A percentile compares a stretch with the other conserved stretches of the same genome.
Conservation (phyloP, 2,797 vertebrate species). For the Falco berigora region DNA sequence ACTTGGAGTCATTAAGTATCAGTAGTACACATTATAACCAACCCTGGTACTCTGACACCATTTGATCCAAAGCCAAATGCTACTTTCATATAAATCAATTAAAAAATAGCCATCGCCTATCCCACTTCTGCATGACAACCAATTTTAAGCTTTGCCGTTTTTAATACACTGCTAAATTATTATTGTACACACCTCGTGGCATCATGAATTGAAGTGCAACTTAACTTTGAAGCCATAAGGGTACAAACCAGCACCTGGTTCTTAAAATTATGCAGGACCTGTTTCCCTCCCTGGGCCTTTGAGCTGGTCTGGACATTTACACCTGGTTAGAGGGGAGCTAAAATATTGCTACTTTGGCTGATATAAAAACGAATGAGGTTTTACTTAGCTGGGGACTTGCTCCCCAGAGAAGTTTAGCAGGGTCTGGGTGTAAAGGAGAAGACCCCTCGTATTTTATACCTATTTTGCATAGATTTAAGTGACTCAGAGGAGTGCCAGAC, state of each 20-base stretch:
- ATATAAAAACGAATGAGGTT: background rate
- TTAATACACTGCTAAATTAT: conserved; percentile 19
- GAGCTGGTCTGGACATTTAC: background rate
- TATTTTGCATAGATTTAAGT: background rate
- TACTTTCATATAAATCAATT: background rate
- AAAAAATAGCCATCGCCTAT: background rate
- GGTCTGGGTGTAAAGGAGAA: background rate
- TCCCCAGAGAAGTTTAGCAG: background rate
- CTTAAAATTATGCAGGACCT: background rate
- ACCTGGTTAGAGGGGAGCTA: background rate
- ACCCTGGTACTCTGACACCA: background rate
- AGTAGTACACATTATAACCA: background rate
- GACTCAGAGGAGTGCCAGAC: background rate
- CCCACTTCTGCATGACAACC: background rate
- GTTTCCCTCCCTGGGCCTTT: background rate
- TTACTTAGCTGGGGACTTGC: background rate
- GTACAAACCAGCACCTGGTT: conserved; percentile 37
- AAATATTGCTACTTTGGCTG: background rate
- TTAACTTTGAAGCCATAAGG: conserved; percentile 68
- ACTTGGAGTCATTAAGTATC: background rate
- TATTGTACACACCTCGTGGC: background rate
- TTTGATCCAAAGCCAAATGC: background rate
- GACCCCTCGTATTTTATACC: background rate
- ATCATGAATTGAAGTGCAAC: conserved; percentile 46
- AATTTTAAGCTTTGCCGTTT: conserved; percentile 12